A percentile compares a stretch with the other conserved stretches of the same genome.
Evolutionary conservation across 2,888 invertebrate species (phyloP).

Genomic region (Yponomeuta malinellus): DNA sequence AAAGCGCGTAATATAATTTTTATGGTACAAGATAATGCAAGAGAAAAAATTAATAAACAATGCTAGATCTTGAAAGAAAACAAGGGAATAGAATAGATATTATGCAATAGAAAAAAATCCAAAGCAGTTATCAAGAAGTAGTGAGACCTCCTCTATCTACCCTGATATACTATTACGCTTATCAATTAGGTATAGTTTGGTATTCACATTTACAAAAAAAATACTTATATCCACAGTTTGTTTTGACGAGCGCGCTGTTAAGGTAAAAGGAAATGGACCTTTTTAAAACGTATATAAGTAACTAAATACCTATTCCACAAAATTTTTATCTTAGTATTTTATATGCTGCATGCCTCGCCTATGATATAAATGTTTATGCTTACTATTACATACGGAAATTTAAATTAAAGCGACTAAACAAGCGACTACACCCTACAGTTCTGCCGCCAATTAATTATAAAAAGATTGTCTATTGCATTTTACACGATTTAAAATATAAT

Average conservation of each 20-base stretch:
- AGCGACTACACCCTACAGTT: background rate
- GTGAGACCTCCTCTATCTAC: background rate
- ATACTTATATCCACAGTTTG: conserved; percentile 15
- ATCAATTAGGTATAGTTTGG: background rate
- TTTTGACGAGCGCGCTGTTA: conserved; percentile 15
- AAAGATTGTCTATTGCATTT: background rate
- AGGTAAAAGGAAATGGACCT: background rate
- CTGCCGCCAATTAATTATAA: background rate
- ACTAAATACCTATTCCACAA: background rate
- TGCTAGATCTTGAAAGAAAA: too few species aligned
- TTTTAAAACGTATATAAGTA: background rate
- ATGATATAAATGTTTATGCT: too few species aligned
- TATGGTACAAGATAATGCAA: too few species aligned
- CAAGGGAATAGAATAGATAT: too few species aligned
- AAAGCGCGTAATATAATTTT: background rate
- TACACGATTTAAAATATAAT: background rate
- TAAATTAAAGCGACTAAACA: background rate
- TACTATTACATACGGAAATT: too few species aligned
- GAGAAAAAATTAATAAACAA: too few species aligned
- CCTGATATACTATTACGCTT: background rate
- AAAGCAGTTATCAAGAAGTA: background rate
- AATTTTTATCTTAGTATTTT: background rate
- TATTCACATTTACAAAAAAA: background rate
- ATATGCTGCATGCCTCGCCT: too few species aligned
- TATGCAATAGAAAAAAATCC: too few species aligned